Conservation (phyloP, 2,888 invertebrate species). For the Mamestra brassicae region DNA sequence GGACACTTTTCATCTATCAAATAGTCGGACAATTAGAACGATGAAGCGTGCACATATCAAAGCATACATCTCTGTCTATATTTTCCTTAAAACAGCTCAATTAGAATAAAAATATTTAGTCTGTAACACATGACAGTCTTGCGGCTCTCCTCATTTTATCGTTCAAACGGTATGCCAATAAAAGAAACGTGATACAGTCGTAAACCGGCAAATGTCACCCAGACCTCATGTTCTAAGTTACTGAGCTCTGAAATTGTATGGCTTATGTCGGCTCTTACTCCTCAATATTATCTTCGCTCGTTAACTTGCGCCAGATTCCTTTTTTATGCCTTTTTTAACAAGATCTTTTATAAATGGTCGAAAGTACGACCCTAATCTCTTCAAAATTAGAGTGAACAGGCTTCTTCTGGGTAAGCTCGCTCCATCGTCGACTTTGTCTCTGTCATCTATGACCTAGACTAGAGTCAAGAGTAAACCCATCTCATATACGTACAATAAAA, state of each 20-base stretch:
- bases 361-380: too few species aligned
- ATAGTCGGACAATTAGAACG: accelerated
- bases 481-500: too few species aligned
- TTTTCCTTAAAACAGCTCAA: slow-evolving; percentile 4
- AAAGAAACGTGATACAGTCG: slow-evolving; percentile 70
- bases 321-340: slow-evolving; percentile 45
- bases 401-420: too few species aligned
- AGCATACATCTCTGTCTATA: neutral
- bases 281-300: slow-evolving; percentile 46
- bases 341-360: slow-evolving; percentile 3
- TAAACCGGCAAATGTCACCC: slow-evolving; percentile 70
- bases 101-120: slow-evolving; percentile 10
- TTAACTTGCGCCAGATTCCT: slow-evolving; percentile 45
- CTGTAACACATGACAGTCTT: slow-evolving; percentile 4
- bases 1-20: neutral
- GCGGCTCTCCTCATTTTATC: slow-evolving; percentile 56
- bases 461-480: too few species aligned
- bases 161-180: slow-evolving; percentile 69
- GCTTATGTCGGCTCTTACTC: slow-evolving; percentile 61
- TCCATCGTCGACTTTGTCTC: too few species aligned
- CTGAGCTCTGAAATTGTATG: slow-evolving; percentile 69
- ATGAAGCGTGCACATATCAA: neutral
- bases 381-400: too few species aligned
- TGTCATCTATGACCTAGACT: too few species aligned
- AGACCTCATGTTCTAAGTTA: slow-evolving; percentile 63